Evolutionary conservation across 2,888 invertebrate species (phyloP), one percentile per base, ranked within the genome.

Genomic region (Acrocera orbiculus): DNA sequence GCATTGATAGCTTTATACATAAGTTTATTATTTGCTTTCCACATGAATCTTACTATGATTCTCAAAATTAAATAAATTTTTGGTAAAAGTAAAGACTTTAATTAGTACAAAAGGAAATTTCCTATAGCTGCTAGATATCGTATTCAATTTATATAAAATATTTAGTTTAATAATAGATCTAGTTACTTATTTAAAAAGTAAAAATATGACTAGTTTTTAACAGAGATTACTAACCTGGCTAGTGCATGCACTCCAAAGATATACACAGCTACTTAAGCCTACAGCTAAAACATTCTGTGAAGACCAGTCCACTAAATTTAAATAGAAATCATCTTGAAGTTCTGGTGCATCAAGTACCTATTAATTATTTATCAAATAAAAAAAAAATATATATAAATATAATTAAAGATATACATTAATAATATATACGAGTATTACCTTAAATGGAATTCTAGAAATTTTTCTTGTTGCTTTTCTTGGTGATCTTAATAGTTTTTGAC

Each of bases 241-340:
- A 40, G 95, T 98, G 54, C 90, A 92, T 8, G 98, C 98, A 49
- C 92, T 95, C 98, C 98, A 98, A 39, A 98, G 64, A 58, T 98
- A 98, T 1, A 98, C 98, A 57, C 95, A 95, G 50, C 89, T 89
- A 20, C 93, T 93, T 14, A 99, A 66, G 0, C 96, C 98, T 4
- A 98, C 98, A 55, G 93, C 92, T 39, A 98, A 73, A 22, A 98
- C 90, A 61, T 99, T 99, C 62, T 92, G 92, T 32, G 93, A 87
- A 5, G 95, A 95, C 98, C 98, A 98, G 60, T 98, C 98, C 22
- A 99, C 96, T 41, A 99, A 70, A 63, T 99, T 98, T 45, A 99
- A 64, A 58, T 95, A 95, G 66, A 98, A 99, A 64, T 99, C 98
- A 62, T 99, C 98, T 63, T 96, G 59, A 36, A 60, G 44, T 37